These are phyloP conservation scores for Recurvirostra avosetta DNA, from an alignment of 2,113 vertebrate genomes.

Conservation along the genomic window DNA sequence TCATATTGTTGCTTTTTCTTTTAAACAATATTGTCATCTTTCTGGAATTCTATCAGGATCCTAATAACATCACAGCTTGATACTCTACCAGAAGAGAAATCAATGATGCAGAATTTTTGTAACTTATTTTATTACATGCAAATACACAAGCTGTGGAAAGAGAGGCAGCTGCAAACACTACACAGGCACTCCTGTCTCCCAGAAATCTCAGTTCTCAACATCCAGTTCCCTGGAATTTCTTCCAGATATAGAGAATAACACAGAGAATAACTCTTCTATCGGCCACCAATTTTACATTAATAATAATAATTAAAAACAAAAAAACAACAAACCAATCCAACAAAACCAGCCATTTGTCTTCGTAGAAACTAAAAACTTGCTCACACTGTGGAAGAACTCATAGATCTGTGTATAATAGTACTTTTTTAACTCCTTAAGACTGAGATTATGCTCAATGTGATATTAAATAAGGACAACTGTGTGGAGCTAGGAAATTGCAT, in stretches of 20 bases:
- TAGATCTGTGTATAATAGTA: neutral
- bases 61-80: neutral
- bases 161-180: neutral
- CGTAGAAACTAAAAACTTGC: neutral
- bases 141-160: neutral
- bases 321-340: neutral
- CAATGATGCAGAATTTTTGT: neutral
- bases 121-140: neutral
- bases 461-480: neutral
- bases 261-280: neutral
- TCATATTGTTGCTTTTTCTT: neutral
- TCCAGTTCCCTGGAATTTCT: neutral
- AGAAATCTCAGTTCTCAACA: neutral
- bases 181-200: neutral
- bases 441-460: neutral
- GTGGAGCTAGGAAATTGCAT: constrained; percentile 14
- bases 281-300: neutral
- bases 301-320: neutral
- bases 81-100: neutral
- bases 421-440: neutral
- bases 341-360: neutral
- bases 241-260: neutral
- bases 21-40: neutral
- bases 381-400: neutral
- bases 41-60: neutral